These are phyloP conservation scores for Epinephelus awoara DNA, from an alignment of 2,797 vertebrate species.

Conservation along the genomic window DNA sequence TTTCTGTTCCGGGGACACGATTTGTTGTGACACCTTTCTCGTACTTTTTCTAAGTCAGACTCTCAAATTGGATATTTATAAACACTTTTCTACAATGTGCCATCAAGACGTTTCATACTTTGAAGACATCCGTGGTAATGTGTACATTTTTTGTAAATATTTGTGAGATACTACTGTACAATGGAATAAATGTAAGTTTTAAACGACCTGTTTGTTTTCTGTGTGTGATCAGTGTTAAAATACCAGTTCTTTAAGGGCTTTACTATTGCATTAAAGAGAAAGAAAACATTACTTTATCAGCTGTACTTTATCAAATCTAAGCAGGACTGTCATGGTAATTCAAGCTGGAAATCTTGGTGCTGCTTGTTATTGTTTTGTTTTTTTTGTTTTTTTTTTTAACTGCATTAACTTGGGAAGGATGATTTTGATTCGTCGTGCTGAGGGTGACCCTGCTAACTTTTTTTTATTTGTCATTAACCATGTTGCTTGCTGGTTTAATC, in stretches of 20 bases:
- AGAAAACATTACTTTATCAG: neutral
- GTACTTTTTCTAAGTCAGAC: conserved; percentile 44
- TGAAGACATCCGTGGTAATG: conserved; percentile 36
- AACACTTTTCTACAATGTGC: conserved; percentile 53
- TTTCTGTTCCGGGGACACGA: neutral
- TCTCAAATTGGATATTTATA: conserved; percentile 55
- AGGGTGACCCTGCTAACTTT: neutral
- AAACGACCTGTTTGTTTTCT: conserved; percentile 8
- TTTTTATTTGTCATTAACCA: neutral
- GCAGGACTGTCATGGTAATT: neutral
- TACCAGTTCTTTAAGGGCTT: neutral
- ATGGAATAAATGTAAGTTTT: conserved; percentile 73
- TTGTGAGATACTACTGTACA: conserved; percentile 64
- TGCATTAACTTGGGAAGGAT: neutral
- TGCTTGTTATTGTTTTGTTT: neutral
- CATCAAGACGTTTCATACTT: conserved; percentile 47
- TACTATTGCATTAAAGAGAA: neutral
- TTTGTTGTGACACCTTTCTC: conserved; percentile 33
- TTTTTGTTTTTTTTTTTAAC: neutral
- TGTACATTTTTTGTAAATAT: conserved; percentile 82
- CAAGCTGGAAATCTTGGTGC: neutral
- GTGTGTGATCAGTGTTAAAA: neutral
- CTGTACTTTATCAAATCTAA: neutral
- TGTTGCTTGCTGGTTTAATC: neutral
- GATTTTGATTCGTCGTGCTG: neutral